Percentiles rank a stretch among this genome's conserved stretches.
Evolutionary conservation across 2,113 vertebrate genomes (phyloP).

Genomic region (Conger conger): DNA sequence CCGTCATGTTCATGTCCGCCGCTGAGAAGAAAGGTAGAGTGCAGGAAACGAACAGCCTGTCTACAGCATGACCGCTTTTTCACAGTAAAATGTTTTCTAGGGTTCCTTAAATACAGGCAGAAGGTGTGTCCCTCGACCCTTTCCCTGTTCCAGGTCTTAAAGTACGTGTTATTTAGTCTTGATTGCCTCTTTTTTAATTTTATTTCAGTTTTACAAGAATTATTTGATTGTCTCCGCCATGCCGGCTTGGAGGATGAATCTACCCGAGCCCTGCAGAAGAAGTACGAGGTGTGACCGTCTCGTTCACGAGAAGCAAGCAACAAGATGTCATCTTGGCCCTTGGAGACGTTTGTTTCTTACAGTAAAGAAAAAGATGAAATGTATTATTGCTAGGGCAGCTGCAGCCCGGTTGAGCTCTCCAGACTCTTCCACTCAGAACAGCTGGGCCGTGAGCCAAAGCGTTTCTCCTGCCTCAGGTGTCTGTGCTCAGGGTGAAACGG

Average conservation of each 20-base stretch:
- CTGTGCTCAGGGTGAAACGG: neutral
- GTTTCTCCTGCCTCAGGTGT: neutral
- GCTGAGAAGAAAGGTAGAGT: conserved; percentile 82
- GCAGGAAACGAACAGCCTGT: neutral
- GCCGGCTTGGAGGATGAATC: conserved; percentile 65
- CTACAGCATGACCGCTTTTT: neutral
- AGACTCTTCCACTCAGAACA: neutral
- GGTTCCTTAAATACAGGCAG: neutral
- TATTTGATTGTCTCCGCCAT: conserved; percentile 80
- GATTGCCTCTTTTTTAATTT: conserved; percentile 37
- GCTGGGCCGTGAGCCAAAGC: neutral
- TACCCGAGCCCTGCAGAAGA: conserved; percentile 75
- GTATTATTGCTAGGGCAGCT: neutral
- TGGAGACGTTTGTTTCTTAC: neutral
- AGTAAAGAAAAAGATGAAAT: neutral
- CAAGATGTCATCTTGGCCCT: too few species aligned
- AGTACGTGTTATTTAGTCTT: too few species aligned
- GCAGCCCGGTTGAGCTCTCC: neutral
- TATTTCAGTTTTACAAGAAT: conserved; percentile 72
- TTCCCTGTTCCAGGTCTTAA: too few species aligned
- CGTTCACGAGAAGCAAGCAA: neutral
- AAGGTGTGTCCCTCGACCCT: neutral
- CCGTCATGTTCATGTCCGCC: conserved; percentile 91
- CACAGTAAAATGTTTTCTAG: neutral
- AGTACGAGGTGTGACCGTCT: conserved; percentile 72